Percentiles rank a stretch among this genome's conserved stretches.
Evolutionary conservation across 2,797 vertebrate species (phyloP).

Genomic region (Australoheros facetus): DNA sequence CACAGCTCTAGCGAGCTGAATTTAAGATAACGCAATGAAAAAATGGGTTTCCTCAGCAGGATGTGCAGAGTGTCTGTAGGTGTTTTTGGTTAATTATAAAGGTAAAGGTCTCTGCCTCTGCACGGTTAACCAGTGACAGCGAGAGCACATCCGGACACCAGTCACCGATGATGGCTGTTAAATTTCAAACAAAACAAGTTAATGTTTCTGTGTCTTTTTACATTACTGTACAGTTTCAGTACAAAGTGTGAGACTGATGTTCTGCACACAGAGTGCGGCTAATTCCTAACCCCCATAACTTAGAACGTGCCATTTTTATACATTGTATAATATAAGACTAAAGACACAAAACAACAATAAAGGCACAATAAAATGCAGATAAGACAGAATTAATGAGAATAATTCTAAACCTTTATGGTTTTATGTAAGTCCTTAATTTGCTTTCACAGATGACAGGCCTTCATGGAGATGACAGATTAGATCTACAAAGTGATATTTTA

Average conservation of each 20-base stretch:
- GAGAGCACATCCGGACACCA: no score
- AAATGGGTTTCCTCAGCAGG: background rate
- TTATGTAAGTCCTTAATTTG: background rate
- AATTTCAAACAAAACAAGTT: background rate
- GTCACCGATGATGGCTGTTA: background rate
- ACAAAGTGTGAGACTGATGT: background rate
- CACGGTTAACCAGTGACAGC: background rate
- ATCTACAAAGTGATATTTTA: no score
- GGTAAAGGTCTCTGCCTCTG: background rate
- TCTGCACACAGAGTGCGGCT: background rate
- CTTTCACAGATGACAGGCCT: no score
- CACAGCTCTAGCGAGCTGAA: background rate
- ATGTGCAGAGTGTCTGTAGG: background rate
- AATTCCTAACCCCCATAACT: background rate
- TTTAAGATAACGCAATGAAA: no score
- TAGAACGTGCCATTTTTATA: no score
- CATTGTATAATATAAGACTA: no score
- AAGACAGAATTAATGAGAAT: no score
- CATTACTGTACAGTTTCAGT: background rate
- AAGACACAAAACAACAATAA: background rate
- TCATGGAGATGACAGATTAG: no score
- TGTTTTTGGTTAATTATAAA: background rate
- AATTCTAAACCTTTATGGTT: background rate
- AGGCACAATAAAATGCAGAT: background rate
- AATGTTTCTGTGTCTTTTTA: background rate